These are phyloP conservation scores for Sphaerophoria taeniata DNA, from an alignment of 2,888 invertebrate species.

Conservation along the genomic window DNA sequence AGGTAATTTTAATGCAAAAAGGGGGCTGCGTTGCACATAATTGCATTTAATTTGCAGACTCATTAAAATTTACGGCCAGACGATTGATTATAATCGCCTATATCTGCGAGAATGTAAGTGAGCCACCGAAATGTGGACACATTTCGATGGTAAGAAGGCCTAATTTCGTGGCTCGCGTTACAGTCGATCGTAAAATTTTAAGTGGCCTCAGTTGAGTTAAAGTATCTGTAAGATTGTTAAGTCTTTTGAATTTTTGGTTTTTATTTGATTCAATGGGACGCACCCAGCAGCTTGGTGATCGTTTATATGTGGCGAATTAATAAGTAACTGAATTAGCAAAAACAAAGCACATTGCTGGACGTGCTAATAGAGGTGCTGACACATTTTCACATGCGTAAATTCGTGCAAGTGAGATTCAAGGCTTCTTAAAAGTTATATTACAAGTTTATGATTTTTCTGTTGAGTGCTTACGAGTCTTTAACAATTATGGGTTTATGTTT, in stretches of 20 bases:
- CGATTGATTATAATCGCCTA: conserved; percentile 82
- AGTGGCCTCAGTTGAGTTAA: conserved; percentile 41
- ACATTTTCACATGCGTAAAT: conserved; percentile 1
- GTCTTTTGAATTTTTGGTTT: background rate
- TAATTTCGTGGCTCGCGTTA: conserved; percentile 58
- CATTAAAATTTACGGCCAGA: conserved; percentile 83
- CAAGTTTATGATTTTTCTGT: no score
- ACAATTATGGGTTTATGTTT: no score
- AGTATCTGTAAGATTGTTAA: background rate
- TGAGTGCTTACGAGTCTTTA: no score
- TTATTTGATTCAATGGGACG: conserved; percentile 14
- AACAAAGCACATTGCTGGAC: conserved; percentile 14
- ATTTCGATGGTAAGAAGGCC: conserved; percentile 24
- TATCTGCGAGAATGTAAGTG: conserved; percentile 57
- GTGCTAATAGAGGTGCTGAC: conserved; percentile 44
- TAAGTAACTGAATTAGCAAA: conserved; percentile 23
- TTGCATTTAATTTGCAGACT: conserved; percentile 83
- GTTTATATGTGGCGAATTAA: conserved; percentile 25
- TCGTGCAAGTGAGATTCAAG: conserved; percentile 3
- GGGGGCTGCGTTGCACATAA: conserved; percentile 78
- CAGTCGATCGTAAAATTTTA: conserved; percentile 59
- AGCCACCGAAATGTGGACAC: conserved; percentile 62
- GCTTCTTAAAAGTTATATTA: no score
- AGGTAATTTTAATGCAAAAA: conserved; percentile 53
- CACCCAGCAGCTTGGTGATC: background rate